Conservation (phyloP, 2,113 vertebrate species). For the Crocuta crocuta region DNA sequence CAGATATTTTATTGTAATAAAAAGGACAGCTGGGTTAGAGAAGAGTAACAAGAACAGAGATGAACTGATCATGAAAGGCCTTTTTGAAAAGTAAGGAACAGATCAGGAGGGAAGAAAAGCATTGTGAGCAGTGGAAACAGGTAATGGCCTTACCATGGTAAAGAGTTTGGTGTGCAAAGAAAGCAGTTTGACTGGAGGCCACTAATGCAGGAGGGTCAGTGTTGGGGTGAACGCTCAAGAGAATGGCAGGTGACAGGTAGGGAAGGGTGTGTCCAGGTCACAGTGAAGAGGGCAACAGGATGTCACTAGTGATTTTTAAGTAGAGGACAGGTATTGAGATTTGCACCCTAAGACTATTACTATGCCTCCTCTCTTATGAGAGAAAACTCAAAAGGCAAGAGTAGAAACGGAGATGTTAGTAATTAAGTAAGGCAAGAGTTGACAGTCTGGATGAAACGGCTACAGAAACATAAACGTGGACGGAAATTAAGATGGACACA, state of each 20-base stretch:
- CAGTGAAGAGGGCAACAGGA: background rate
- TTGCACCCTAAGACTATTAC: background rate
- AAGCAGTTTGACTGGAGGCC: background rate
- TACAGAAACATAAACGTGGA: background rate
- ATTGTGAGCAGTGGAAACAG: background rate
- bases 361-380: background rate
- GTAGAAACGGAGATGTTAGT: background rate
- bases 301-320: background rate
- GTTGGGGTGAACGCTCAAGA: background rate
- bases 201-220: background rate
- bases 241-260: background rate
- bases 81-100: background rate
- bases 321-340: background rate
- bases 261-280: background rate
- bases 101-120: background rate
- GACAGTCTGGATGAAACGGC: background rate
- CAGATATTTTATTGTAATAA: background rate
- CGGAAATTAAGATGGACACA: background rate
- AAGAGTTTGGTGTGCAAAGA: background rate
- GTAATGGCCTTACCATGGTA: background rate
- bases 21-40: background rate
- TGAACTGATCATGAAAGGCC: background rate
- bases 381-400: conserved; percentile 15
- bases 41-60: background rate
- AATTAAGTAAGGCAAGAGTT: background rate